Evolutionary conservation across 64 coral and sea anemone genomes (phyloP).

Genomic region (Actinia equina): DNA sequence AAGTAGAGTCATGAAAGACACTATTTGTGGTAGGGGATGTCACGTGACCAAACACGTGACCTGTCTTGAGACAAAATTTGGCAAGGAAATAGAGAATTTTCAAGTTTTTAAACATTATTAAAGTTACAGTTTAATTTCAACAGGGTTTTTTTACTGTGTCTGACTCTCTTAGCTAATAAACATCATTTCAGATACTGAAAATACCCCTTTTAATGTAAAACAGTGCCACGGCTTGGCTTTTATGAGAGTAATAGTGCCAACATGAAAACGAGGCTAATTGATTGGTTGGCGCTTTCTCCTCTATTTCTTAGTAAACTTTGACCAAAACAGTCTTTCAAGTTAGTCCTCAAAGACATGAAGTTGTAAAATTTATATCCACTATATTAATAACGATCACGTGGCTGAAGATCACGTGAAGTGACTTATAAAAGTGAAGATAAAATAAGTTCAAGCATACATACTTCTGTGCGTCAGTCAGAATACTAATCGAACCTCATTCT

Average conservation of each 20-base stretch:
- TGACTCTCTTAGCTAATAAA: neutral
- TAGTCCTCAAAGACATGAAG: constrained; percentile 4
- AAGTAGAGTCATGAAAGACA: neutral
- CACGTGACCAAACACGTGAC: neutral
- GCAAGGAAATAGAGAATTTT: neutral
- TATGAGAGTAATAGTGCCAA: constrained; percentile 4
- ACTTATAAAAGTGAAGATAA: too few species aligned
- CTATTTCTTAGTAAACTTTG: constrained; percentile 10
- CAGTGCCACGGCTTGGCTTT: neutral
- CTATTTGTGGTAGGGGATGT: neutral
- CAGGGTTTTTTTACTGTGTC: neutral
- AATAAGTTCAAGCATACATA: too few species aligned
- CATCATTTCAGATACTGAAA: neutral
- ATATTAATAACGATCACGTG: neutral
- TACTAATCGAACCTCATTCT: too few species aligned
- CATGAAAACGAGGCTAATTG: constrained; percentile 32
- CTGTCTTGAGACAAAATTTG: neutral
- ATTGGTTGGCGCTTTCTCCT: constrained; percentile 19
- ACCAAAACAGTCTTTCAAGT: constrained; percentile 20
- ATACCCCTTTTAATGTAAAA: neutral
- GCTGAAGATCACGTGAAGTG: too few species aligned
- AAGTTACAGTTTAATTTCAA: neutral
- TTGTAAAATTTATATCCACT: neutral
- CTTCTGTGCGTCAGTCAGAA: too few species aligned
- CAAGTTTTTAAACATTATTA: neutral